Percentiles rank a stretch among this genome's conserved stretches.
These are phyloP conservation scores for Nowickia ferox DNA, from an alignment of 2,888 invertebrate species.

Conservation along the genomic window DNA sequence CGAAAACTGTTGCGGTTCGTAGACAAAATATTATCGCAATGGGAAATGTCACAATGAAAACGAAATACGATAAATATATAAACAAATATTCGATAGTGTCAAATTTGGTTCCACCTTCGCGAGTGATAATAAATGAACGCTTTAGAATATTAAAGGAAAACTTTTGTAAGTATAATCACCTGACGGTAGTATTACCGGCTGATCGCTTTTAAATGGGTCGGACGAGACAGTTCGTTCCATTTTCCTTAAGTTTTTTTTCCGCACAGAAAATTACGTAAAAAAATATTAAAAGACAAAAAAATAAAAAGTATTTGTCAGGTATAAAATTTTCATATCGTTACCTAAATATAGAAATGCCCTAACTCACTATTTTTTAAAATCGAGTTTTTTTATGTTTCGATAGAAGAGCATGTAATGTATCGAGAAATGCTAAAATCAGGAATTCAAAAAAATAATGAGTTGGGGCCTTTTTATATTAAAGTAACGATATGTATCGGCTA, in stretches of 20 bases:
- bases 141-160: neutral
- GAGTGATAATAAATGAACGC: neutral
- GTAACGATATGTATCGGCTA: too few relatives aligned
- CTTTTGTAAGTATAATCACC: constrained; percentile 6
- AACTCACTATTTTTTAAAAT: too few relatives aligned
- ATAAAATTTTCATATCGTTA: too few relatives aligned
- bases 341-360: too few relatives aligned
- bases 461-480: too few relatives aligned
- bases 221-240: constrained; percentile 9
- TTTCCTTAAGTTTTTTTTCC: neutral
- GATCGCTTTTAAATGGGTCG: neutral
- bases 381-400: too few relatives aligned
- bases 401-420: too few relatives aligned
- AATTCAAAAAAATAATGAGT: too few relatives aligned
- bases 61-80: constrained; percentile 73
- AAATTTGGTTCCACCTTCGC: constrained; percentile 12
- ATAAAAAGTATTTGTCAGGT: constrained; percentile 1
- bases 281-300: neutral
- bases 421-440: too few relatives aligned
- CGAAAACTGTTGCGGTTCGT: constrained; percentile 85
- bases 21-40: constrained; percentile 77
- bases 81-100: constrained; percentile 70
- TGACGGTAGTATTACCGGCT: neutral
- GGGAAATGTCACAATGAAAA: constrained; percentile 77
- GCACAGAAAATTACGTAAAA: neutral